phyloP scores from a whole-genome alignment of 2,888 invertebrate species.

The Fabriciana adippe region DNA sequence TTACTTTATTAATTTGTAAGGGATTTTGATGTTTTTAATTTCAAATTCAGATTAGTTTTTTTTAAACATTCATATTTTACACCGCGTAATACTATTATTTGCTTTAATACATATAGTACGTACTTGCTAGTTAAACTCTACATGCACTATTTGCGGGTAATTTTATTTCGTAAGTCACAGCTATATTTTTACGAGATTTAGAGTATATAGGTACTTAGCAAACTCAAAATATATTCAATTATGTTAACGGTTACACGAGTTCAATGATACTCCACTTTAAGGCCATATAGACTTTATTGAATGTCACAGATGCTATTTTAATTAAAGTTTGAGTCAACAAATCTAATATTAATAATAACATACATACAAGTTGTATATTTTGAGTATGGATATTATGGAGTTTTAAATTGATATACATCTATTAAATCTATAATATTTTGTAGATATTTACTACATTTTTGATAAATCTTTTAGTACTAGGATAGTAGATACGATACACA shows the following conservation, averaged over 20 bases:
- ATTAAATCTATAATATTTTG: slow-evolving; percentile 34
- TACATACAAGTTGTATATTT: slow-evolving; percentile 37
- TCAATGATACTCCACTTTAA: slow-evolving; percentile 36
- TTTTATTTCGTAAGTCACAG: too few relatives aligned
- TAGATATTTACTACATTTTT: slow-evolving; percentile 38
- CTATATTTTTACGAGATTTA: too few relatives aligned
- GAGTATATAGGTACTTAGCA: too few relatives aligned
- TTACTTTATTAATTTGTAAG: too few relatives aligned
- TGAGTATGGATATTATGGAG: slow-evolving; percentile 44
- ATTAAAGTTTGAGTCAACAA: slow-evolving; percentile 46
- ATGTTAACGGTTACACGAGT: not conserved
- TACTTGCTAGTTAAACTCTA: too few relatives aligned
- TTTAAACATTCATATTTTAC: too few relatives aligned
- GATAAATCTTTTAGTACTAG: slow-evolving; percentile 33
- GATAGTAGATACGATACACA: slow-evolving; percentile 38
- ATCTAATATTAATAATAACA: slow-evolving; percentile 45
- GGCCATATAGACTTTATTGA: slow-evolving; percentile 43
- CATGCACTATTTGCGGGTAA: too few relatives aligned
- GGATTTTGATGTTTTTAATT: too few relatives aligned
- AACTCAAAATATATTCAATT: not conserved
- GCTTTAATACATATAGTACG: too few relatives aligned
- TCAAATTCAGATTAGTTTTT: too few relatives aligned
- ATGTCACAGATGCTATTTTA: slow-evolving; percentile 46
- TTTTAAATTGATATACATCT: slow-evolving; percentile 43
- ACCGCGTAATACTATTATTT: too few relatives aligned